Evolutionary conservation across 2,888 invertebrate species (phyloP).

Genomic region (Eustalomyia histrio): DNA sequence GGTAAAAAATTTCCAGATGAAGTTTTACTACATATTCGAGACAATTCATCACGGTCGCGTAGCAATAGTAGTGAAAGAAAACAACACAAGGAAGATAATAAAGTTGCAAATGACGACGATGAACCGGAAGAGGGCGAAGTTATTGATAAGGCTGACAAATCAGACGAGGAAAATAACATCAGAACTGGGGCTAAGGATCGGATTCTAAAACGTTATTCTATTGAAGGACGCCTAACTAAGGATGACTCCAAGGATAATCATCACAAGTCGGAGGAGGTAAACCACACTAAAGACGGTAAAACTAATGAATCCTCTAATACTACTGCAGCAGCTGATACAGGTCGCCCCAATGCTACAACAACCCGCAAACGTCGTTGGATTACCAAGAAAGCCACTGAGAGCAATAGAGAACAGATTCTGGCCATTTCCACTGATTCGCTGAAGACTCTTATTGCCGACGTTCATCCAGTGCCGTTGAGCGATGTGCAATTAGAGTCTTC

Average conservation of each 20-base stretch:
- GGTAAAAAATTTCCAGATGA: slow-evolving; percentile 39
- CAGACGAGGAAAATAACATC: slow-evolving; percentile 24
- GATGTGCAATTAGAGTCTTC: slow-evolving; percentile 80
- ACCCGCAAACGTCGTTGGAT: slow-evolving; percentile 75
- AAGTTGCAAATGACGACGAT: slow-evolving; percentile 52
- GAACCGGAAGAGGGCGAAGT: slow-evolving; percentile 53
- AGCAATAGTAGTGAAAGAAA: slow-evolving; percentile 55
- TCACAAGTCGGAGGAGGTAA: slow-evolving; percentile 62
- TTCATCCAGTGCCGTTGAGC: slow-evolving; percentile 82
- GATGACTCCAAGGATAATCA: slow-evolving; percentile 51
- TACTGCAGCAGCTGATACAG: slow-evolving; percentile 65
- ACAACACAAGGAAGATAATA: slow-evolving; percentile 6
- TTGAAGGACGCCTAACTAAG: slow-evolving; percentile 28
- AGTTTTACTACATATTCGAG: slow-evolving; percentile 55
- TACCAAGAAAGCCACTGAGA: slow-evolving; percentile 79
- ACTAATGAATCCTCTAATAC: slow-evolving; percentile 66
- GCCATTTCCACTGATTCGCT: slow-evolving; percentile 88
- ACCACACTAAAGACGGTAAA: slow-evolving; percentile 65
- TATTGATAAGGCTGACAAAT: slow-evolving; percentile 52
- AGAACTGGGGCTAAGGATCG: slow-evolving; percentile 41
- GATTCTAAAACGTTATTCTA: slow-evolving; percentile 41
- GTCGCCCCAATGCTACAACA: slow-evolving; percentile 36
- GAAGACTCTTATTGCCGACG: slow-evolving; percentile 84
- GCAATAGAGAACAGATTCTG: slow-evolving; percentile 82
- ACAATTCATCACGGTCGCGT: slow-evolving; percentile 56